phyloP scores from a whole-genome alignment of 2,888 invertebrate species.

The Cantharis flavilabris region DNA sequence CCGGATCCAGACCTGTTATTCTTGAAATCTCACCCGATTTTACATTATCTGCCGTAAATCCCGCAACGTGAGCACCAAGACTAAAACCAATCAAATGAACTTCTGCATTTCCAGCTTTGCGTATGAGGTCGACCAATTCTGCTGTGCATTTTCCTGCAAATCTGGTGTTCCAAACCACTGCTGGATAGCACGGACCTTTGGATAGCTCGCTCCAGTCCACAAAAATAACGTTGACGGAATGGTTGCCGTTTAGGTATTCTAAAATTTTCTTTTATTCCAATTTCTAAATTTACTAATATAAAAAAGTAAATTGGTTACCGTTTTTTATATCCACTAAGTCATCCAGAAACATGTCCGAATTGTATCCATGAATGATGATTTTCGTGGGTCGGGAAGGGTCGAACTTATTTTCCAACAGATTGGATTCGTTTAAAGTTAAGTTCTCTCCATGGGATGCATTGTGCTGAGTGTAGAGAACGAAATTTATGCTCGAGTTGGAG shows the following conservation, averaged over 20 bases:
- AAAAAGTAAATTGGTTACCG: conserved; percentile 48
- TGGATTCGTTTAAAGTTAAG: conserved; percentile 55
- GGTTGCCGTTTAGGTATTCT: conserved; percentile 63
- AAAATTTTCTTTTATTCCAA: conserved; percentile 3
- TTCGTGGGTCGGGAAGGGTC: conserved; percentile 61
- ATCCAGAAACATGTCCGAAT: conserved; percentile 65
- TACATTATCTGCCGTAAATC: conserved; percentile 60
- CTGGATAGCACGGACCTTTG: conserved; percentile 66
- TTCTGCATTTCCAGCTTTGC: conserved; percentile 57
- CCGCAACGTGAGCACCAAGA: conserved; percentile 63
- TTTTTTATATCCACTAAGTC: conserved; percentile 58
- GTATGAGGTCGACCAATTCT: conserved; percentile 60
- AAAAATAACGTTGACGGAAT: conserved; percentile 63
- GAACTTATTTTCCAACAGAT: conserved; percentile 60
- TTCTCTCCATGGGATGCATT: not conserved
- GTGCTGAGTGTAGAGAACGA: not conserved
- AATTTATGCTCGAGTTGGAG: not conserved
- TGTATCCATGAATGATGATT: conserved; percentile 71
- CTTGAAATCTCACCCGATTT: conserved; percentile 60
- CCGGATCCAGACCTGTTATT: conserved; percentile 71
- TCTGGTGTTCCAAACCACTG: conserved; percentile 65
- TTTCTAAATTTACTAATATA: no score
- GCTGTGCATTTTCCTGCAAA: conserved; percentile 66
- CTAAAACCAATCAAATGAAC: conserved; percentile 71
- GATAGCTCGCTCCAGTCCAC: conserved; percentile 68